Evolutionary conservation across 2,113 vertebrate species (phyloP).

Genomic region (Apodemus sylvaticus): DNA sequence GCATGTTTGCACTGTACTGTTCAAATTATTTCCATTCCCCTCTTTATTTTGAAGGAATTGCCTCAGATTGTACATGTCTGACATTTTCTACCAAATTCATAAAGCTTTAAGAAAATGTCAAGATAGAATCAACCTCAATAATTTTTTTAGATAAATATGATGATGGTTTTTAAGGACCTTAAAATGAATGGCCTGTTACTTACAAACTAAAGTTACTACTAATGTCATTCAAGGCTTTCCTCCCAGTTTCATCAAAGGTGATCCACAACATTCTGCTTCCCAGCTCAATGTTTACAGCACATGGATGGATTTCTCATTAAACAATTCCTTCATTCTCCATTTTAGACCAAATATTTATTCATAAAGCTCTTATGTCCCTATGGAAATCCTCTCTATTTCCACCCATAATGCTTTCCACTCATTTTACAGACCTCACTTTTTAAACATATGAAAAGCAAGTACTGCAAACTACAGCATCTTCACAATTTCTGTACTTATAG

Average conservation of each 20-base stretch:
- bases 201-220: not conserved
- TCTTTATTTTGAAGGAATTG: slow-evolving; percentile 41
- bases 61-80: slow-evolving; percentile 7
- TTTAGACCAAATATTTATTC: not conserved
- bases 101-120: slow-evolving; percentile 40
- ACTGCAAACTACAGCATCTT: not conserved
- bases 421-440: not conserved
- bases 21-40: slow-evolving; percentile 46
- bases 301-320: not conserved
- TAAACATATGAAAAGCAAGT: not conserved
- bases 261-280: not conserved
- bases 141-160: not conserved
- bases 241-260: not conserved
- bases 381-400: not conserved
- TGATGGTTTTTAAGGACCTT: not conserved
- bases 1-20: slow-evolving; percentile 50
- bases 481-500: not conserved
- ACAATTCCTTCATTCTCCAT: not conserved
- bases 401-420: not conserved
- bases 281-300: not conserved
- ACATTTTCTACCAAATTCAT: slow-evolving; percentile 26
- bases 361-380: not conserved
- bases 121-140: not conserved
- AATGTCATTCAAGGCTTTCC: not conserved
- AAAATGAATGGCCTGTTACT: not conserved